phyloP scores from a whole-genome alignment of 1,140 invertebrate species.

The Zelostemma sp. region DNA sequence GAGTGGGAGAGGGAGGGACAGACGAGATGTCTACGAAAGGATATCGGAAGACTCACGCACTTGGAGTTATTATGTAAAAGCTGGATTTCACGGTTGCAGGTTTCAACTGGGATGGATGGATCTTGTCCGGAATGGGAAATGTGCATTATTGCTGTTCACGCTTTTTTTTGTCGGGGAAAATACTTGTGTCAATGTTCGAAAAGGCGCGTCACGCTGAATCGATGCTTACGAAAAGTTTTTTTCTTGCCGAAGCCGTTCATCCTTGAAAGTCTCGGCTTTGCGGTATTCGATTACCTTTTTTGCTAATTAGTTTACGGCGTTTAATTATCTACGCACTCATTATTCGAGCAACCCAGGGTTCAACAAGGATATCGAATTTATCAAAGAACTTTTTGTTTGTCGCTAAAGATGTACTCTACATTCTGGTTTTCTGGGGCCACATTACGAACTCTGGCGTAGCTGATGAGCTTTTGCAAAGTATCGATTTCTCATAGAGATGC shows the following conservation, averaged over 20 bases:
- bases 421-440: conserved; percentile 19
- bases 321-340: not conserved
- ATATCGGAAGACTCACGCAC: conserved; percentile 43
- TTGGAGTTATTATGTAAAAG: conserved; percentile 50
- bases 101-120: conserved; percentile 17
- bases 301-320: too few species aligned
- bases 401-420: conserved; percentile 18
- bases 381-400: conserved; percentile 10
- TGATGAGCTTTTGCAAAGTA: conserved; percentile 50
- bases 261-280: not conserved
- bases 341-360: not conserved
- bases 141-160: not conserved
- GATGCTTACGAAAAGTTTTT: too few species aligned
- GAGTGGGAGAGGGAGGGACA: conserved; percentile 18
- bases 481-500: conserved; percentile 52
- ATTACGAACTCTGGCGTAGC: conserved; percentile 20
- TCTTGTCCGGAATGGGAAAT: conserved; percentile 21
- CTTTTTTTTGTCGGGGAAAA: not conserved
- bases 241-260: not conserved
- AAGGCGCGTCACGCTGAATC: too few species aligned
- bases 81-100: conserved; percentile 32
- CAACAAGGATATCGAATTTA: not conserved
- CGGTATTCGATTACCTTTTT: too few species aligned
- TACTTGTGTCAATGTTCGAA: too few species aligned
- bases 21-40: conserved; percentile 40